Base-by-base conservation (phyloP, 2,888 invertebrate species). In the Perdita meconis region DNA sequence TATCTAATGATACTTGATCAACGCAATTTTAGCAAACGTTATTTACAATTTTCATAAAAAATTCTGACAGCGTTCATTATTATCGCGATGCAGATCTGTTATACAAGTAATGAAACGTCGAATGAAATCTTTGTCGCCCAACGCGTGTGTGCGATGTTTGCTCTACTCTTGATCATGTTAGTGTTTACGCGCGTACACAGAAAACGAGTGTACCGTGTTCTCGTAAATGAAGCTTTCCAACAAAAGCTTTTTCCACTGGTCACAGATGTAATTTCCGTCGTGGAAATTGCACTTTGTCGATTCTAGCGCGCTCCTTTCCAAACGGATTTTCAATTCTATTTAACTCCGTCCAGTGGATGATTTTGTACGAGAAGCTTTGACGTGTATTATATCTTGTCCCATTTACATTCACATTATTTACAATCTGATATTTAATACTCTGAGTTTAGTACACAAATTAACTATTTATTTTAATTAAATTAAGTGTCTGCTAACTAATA, bases 251-350 rank as follows among this genome's bases (percentile, higher is more conserved):
- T 56, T 65, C 67, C 64, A 66, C 59, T 51, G 56, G 8, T 56
- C 40, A 80, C 55, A 74, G 79, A 81, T 78, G 78, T 82, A 84
- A 87, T 87, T 87, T 87, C 86, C 86, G 77, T 56, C 59, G 50
- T 78, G 86, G 81, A 87, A 84, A 86, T 87, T 83, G 81, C 75
- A 78, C 80, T 67, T 64, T 72, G 73, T 76, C 56, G 34, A 71
- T 55, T 70, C 56, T 53, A 57, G 34, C 51, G 44, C 44, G 63
- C 50, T 51, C 80, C 64, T 79, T 77, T 40, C 36, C 44, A 51
- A 24, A 22, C 24, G 57, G 73, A 50, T 61, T 80, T 79, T 73
- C 73, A 63, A 79, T 84, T 73, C 50, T 59, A 47, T 81, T 81
- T 36, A 56, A 60, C 60, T 38, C 42, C 73, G 38, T 50, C 60